Evolutionary conservation across 2,888 invertebrate genomes (phyloP).

Genomic region (Eulithis prunata): DNA sequence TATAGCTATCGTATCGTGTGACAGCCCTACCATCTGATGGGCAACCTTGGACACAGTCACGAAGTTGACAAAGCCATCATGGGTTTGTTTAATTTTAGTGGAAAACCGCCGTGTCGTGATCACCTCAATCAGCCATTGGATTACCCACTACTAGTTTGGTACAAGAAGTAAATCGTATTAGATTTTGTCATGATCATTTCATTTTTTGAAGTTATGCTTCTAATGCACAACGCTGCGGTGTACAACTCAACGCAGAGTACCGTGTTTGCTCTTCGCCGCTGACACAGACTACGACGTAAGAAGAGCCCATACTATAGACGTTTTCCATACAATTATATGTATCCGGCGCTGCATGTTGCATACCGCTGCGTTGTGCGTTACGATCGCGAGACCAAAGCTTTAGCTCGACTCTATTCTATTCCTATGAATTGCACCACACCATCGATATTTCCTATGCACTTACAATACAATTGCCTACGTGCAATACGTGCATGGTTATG

Average conservation of each 20-base stretch:
- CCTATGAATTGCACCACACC: constrained; percentile 11
- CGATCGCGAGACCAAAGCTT: too few species aligned
- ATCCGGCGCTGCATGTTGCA: too few species aligned
- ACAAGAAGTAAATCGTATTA: constrained; percentile 1
- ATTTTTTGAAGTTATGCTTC: too few species aligned
- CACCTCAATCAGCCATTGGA: constrained; percentile 58
- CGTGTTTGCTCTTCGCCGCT: too few species aligned
- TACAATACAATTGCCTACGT: constrained; percentile 50
- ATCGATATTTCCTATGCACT: constrained; percentile 4
- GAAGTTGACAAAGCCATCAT: constrained; percentile 73
- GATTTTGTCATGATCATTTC: too few species aligned
- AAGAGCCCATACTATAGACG: too few species aligned
- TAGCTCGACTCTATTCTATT: background rate
- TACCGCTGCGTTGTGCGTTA: too few species aligned
- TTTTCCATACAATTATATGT: too few species aligned
- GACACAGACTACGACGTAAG: too few species aligned
- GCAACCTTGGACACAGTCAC: constrained; percentile 71
- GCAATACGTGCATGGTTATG: constrained; percentile 58
- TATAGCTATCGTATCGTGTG: constrained; percentile 14
- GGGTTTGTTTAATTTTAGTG: constrained; percentile 73
- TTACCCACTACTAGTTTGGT: constrained; percentile 28
- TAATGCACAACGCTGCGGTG: too few species aligned
- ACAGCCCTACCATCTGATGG: constrained; percentile 60
- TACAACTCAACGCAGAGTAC: too few species aligned
- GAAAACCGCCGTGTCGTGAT: constrained; percentile 65